Conservation (phyloP, 2,113 vertebrate genomes). For the Serinus canaria region DNA sequence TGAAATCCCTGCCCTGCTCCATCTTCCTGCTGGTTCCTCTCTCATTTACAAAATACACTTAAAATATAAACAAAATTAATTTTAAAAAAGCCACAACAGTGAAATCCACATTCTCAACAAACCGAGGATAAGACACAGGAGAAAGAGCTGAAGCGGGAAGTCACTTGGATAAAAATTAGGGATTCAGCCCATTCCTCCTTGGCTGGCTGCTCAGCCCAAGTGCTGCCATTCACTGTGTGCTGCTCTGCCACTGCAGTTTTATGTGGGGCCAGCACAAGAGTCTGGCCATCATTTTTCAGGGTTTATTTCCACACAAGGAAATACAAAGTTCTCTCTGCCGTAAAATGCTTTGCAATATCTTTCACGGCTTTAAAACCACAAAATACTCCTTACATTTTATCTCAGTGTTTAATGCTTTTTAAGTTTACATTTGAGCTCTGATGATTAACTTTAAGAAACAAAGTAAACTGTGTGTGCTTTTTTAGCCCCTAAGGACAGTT, state of each 20-base stretch:
- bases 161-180: not conserved
- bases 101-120: not conserved
- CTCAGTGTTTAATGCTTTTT: not conserved
- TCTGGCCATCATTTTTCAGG: not conserved
- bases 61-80: not conserved
- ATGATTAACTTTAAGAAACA: slow-evolving; percentile 42
- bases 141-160: not conserved
- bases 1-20: not conserved
- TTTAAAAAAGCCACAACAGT: not conserved
- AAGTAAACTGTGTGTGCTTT: slow-evolving; percentile 9
- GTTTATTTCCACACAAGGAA: not conserved
- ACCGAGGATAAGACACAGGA: not conserved
- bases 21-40: not conserved
- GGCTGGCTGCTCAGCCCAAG: not conserved
- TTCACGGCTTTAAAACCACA: not conserved
- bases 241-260: not conserved
- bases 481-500: slow-evolving; percentile 19
- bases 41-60: not conserved
- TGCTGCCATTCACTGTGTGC: not conserved
- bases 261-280: not conserved
- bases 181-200: not conserved
- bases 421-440: slow-evolving; percentile 4
- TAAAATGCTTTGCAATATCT: not conserved
- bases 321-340: not conserved
- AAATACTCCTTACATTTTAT: not conserved